These are phyloP conservation scores for Anhinga anhinga DNA, from an alignment of 2,113 vertebrate genomes.

Conservation along the genomic window DNA sequence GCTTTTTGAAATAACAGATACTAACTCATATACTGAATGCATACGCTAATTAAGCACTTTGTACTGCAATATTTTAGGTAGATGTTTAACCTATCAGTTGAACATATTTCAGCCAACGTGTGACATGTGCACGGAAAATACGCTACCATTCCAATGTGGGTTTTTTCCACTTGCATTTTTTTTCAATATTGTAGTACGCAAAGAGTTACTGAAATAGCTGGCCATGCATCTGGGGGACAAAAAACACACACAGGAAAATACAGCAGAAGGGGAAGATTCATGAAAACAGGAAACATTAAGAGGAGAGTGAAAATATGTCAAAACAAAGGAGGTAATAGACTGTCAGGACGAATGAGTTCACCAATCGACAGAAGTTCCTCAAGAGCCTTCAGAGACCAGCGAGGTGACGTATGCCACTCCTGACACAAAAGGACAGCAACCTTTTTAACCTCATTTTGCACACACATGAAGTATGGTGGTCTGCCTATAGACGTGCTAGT, in stretches of 20 bases:
- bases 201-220: constrained; percentile 74
- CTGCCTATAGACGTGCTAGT: not conserved
- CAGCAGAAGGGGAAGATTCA: constrained; percentile 72
- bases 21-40: not conserved
- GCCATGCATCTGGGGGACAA: constrained; percentile 73
- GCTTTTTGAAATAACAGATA: not conserved
- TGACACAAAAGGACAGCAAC: constrained; percentile 30
- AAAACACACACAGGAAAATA: constrained; percentile 78
- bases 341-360: constrained; percentile 28
- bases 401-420: constrained; percentile 11
- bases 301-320: constrained; percentile 74
- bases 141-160: not conserved
- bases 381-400: constrained; percentile 67
- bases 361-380: constrained; percentile 45
- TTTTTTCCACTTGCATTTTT: constrained; percentile 70
- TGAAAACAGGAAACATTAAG: constrained; percentile 80
- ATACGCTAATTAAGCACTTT: not conserved
- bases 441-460: constrained; percentile 53
- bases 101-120: not conserved
- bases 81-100: not conserved
- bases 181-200: constrained; percentile 50
- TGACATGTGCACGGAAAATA: constrained; percentile 52
- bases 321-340: constrained; percentile 73
- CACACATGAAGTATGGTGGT: not conserved
- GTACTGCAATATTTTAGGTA: not conserved